Conservation (phyloP, 2,113 vertebrate genomes). For the Carassius auratus region DNA sequence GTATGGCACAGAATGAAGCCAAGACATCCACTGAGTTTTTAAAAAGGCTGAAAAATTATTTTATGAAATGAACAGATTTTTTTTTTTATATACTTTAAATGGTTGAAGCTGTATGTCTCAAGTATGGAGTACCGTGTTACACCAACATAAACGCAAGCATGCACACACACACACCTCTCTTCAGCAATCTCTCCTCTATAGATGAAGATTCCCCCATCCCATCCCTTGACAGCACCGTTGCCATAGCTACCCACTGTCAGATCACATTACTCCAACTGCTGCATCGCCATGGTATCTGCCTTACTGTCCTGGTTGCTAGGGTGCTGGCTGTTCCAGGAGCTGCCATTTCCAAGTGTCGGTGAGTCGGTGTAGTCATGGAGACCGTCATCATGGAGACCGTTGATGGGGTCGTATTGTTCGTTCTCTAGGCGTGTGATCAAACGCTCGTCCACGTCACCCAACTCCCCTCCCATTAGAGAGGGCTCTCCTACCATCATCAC, state of each 20-base stretch:
- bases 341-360: conserved; percentile 85
- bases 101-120: conserved; percentile 50
- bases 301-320: conserved; percentile 84
- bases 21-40: conserved; percentile 30
- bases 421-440: conserved; percentile 94
- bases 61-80: conserved; percentile 38
- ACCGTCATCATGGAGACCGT: conserved; percentile 88
- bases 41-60: conserved; percentile 39
- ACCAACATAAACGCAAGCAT: conserved; percentile 33
- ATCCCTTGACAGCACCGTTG: conserved; percentile 37
- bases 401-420: conserved; percentile 87
- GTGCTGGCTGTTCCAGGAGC: conserved; percentile 86
- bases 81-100: conserved; percentile 6
- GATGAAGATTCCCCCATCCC: conserved; percentile 44
- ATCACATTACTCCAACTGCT: conserved; percentile 79
- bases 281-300: conserved; percentile 83
- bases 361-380: conserved; percentile 84
- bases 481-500: conserved; percentile 93
- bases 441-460: conserved; percentile 90
- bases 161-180: conserved; percentile 16
- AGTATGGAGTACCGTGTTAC: conserved; percentile 37
- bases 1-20: conserved; percentile 35
- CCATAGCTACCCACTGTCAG: conserved; percentile 46
- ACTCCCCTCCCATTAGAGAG: conserved; percentile 90
- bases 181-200: conserved; percentile 29